phyloP scores from a whole-genome alignment of 2,888 invertebrate species.

The Eurytoma californica region DNA sequence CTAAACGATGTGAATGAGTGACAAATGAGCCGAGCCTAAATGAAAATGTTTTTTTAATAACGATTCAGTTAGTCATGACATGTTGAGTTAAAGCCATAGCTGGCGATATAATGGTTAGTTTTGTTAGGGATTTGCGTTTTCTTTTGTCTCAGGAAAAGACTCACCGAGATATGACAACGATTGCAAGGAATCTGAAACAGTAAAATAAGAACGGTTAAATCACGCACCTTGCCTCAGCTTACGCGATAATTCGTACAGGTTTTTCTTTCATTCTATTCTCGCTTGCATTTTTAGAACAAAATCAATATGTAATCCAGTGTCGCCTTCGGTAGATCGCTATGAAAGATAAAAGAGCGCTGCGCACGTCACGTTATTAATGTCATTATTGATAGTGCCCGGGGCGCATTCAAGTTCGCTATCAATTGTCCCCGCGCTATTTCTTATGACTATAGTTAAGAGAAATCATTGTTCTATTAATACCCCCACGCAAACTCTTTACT shows the following conservation, averaged over 20 bases:
- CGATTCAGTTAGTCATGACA: conserved; percentile 15
- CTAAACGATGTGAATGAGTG: conserved; percentile 6
- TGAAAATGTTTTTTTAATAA: not conserved
- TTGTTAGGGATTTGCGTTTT: conserved; percentile 13
- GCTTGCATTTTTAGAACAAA: not conserved
- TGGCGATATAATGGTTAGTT: conserved; percentile 24
- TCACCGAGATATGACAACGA: conserved; percentile 73
- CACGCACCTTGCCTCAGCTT: not conserved
- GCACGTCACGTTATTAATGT: conserved; percentile 23
- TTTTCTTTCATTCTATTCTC: not conserved
- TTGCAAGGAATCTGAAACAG: conserved; percentile 73
- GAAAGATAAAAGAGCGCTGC: not conserved
- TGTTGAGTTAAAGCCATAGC: not conserved
- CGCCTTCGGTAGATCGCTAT: not conserved
- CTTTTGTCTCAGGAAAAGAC: conserved; percentile 59
- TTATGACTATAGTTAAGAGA: conserved; percentile 9
- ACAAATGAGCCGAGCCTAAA: not conserved
- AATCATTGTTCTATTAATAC: conserved; percentile 46
- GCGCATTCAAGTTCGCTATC: conserved; percentile 29
- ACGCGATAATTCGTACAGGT: not conserved
- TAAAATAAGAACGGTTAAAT: conserved; percentile 60
- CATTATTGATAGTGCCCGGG: conserved; percentile 23
- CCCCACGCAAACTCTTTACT: not conserved
- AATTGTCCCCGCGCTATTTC: conserved; percentile 40
- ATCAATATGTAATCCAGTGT: conserved; percentile 5